Percentiles rank a stretch among this genome's conserved stretches.
These are phyloP conservation scores for Drosophila meridiana DNA, from an alignment of 2,888 invertebrate genomes.

Conservation along the genomic window DNA sequence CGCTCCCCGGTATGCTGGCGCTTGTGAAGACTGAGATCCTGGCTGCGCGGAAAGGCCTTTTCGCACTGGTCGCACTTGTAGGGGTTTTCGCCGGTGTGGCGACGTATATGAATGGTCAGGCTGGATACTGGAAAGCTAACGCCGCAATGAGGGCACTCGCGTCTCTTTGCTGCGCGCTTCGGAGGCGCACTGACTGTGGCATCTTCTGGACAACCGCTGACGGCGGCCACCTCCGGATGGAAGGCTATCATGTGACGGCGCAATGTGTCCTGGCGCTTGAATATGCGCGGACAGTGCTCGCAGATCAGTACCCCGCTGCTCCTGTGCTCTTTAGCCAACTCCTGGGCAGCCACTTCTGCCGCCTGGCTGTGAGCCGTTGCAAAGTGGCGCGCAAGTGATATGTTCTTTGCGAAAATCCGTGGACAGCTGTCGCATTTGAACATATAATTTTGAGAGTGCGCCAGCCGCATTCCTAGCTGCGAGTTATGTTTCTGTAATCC, in stretches of 20 bases:
- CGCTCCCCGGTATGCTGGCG: conserved; percentile 88
- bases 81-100: conserved; percentile 89
- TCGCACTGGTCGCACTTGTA: conserved; percentile 88
- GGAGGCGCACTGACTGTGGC: conserved; percentile 8
- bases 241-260: conserved; percentile 86
- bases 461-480: conserved; percentile 67
- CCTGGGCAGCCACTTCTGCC: conserved; percentile 54
- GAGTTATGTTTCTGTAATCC: conserved; percentile 33
- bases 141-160: conserved; percentile 87
- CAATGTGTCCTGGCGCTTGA: conserved; percentile 87
- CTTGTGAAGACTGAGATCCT: conserved; percentile 87
- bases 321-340: conserved; percentile 56
- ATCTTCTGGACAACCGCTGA: background rate
- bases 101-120: conserved; percentile 88
- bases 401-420: conserved; percentile 73
- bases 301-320: conserved; percentile 65
- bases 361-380: conserved; percentile 62
- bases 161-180: conserved; percentile 79
- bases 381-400: conserved; percentile 70
- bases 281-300: conserved; percentile 83
- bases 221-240: conserved; percentile 76
- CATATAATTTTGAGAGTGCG: conserved; percentile 39
- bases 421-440: conserved; percentile 70
- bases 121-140: conserved; percentile 87
- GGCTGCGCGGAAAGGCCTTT: conserved; percentile 88